Evolutionary conservation across 2,888 invertebrate species (phyloP).

Genomic region (Sarcophaga subvicina): DNA sequence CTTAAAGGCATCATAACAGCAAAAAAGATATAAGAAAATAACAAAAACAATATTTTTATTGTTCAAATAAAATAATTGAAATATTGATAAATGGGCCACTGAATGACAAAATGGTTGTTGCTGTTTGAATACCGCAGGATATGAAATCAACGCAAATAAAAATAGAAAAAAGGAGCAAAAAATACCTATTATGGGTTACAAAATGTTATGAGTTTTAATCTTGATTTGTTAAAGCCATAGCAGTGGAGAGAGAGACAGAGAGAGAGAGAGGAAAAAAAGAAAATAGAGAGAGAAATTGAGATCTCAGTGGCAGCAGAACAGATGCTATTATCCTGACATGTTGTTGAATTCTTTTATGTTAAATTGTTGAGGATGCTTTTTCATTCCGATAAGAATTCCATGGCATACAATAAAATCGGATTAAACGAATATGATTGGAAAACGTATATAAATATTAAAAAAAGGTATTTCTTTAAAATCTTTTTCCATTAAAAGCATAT

Average conservation of each 20-base stretch:
- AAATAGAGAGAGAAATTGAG: not conserved
- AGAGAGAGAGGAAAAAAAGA: not conserved
- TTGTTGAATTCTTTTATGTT: not conserved
- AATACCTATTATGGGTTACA: slow-evolving; percentile 35
- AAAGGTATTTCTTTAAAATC: too few species aligned
- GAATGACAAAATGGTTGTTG: not conserved
- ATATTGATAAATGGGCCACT: not conserved
- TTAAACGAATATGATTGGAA: too few species aligned
- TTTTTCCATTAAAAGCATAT: too few species aligned
- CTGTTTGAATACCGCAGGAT: slow-evolving; percentile 6
- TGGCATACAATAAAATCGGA: too few species aligned
- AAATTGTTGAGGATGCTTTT: not conserved
- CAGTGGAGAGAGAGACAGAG: not conserved
- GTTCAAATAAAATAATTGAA: slow-evolving; percentile 6
- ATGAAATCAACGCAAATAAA: slow-evolving; percentile 22
- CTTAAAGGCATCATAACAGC: slow-evolving; percentile 7
- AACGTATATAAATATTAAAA: too few species aligned
- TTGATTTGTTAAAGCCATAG: slow-evolving; percentile 7
- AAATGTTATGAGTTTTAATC: slow-evolving; percentile 38
- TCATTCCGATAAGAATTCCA: too few species aligned
- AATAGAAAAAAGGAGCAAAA: not conserved
- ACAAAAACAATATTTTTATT: not conserved
- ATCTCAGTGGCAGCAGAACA: not conserved
- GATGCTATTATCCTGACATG: not conserved
- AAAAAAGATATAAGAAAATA: not conserved